These are phyloP conservation scores for Bettongia penicillata DNA, from an alignment of 2,113 vertebrate species.

Conservation along the genomic window DNA sequence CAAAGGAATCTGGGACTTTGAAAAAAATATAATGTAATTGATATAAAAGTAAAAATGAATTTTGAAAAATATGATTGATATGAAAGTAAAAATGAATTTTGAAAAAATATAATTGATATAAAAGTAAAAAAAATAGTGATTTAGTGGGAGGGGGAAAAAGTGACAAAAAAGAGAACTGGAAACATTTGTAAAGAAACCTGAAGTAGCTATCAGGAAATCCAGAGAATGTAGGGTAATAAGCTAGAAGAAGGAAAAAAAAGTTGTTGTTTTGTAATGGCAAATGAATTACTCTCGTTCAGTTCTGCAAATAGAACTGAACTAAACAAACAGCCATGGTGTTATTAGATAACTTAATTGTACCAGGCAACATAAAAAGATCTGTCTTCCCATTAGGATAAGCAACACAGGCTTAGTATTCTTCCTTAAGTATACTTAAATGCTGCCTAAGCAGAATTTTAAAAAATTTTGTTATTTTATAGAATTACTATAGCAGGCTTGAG, in stretches of 20 bases:
- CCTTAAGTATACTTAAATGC: not conserved
- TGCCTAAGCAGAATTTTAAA: not conserved
- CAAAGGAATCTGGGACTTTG: not conserved
- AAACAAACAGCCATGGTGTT: not conserved
- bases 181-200: conserved; percentile 20
- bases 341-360: not conserved
- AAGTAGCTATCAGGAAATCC: not conserved
- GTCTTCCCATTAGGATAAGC: not conserved
- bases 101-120: not conserved
- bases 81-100: not conserved
- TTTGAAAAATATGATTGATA: too few relatives aligned
- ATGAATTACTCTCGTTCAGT: not conserved
- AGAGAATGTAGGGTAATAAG: not conserved
- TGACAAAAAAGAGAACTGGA: not conserved
- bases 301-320: not conserved
- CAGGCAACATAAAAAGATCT: not conserved
- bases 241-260: not conserved
- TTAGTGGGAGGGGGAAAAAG: not conserved
- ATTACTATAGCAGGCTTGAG: not conserved
- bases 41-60: not conserved
- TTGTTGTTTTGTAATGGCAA: not conserved
- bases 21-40: not conserved
- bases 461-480: not conserved
- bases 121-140: not conserved
- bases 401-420: not conserved